phyloP scores from a whole-genome alignment of 2,113 vertebrate species.

The Tricholaema leucomelas region DNA sequence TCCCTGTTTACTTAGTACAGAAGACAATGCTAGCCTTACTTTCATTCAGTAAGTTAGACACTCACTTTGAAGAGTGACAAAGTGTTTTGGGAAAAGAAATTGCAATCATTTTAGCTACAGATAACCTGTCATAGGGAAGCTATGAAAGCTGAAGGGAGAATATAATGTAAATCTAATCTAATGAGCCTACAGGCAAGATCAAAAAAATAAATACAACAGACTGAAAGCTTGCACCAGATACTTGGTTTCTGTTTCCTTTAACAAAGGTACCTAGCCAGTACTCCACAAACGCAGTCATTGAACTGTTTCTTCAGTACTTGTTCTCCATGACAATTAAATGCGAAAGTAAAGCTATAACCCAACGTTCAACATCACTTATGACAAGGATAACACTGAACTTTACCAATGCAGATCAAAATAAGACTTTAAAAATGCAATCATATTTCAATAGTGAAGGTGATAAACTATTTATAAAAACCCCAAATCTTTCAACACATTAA shows the following conservation, averaged over 20 bases:
- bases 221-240: background rate
- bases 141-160: background rate
- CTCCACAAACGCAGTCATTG: background rate
- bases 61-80: background rate
- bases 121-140: background rate
- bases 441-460: background rate
- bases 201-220: background rate
- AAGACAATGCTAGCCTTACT: background rate
- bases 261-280: background rate
- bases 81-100: background rate
- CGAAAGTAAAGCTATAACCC: background rate
- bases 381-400: constrained; percentile 1
- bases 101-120: background rate
- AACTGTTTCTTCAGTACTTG: background rate
- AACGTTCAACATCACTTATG: background rate
- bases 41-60: background rate
- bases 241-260: background rate
- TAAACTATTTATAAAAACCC: background rate
- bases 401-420: background rate
- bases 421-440: background rate
- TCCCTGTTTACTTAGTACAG: background rate
- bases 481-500: background rate
- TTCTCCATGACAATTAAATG: background rate
- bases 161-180: background rate
- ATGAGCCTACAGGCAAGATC: background rate